Evolutionary conservation across 2,113 vertebrate species (phyloP).

Genomic region (Nerophis ophidion): DNA sequence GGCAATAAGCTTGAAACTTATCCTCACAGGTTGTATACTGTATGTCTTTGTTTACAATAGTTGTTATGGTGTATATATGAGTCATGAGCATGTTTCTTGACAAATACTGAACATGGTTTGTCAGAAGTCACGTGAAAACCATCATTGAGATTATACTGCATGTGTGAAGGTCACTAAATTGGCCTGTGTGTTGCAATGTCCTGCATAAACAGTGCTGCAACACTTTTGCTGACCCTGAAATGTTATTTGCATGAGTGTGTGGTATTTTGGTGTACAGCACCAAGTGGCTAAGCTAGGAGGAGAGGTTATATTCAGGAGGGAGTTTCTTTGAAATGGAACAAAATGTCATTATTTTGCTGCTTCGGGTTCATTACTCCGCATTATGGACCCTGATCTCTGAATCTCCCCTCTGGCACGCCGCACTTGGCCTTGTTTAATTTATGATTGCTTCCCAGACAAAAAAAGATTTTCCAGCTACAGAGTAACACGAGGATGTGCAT

Average conservation of each 20-base stretch:
- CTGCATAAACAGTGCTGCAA: neutral
- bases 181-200: neutral
- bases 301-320: neutral
- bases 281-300: neutral
- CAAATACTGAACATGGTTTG: neutral
- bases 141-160: neutral
- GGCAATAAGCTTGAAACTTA: too few relatives aligned
- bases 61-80: neutral
- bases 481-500: neutral
- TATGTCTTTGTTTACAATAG: too few relatives aligned
- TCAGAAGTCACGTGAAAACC: neutral
- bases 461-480: neutral
- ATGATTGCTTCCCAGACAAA: neutral
- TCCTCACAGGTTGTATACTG: too few relatives aligned
- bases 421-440: neutral
- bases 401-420: neutral
- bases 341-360: neutral
- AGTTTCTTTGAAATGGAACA: slow-evolving; percentile 1
- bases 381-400: neutral
- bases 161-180: neutral
- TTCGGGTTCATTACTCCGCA: neutral
- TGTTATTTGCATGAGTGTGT: slow-evolving; percentile 6
- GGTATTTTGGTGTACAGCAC: neutral
- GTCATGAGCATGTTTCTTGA: neutral
- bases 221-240: neutral